phyloP scores from a whole-genome alignment of 2,113 vertebrate species.

The Cyprinus carpio region DNA sequence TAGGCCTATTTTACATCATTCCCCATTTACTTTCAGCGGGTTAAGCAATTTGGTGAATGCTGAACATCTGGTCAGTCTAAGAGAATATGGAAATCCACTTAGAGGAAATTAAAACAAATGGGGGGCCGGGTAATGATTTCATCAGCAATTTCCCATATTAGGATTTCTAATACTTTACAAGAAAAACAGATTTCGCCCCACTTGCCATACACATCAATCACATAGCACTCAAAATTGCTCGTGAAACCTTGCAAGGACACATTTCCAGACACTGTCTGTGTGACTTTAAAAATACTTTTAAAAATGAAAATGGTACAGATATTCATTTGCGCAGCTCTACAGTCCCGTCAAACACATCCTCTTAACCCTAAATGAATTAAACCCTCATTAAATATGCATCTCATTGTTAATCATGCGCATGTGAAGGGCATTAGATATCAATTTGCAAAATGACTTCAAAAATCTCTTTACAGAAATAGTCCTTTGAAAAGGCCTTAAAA shows the following conservation, averaged over 20 bases:
- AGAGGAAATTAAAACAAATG: conserved; percentile 80
- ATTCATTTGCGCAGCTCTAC: conserved; percentile 58
- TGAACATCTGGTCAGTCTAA: conserved; percentile 79
- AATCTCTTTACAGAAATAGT: conserved; percentile 71
- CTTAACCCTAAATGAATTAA: conserved; percentile 75
- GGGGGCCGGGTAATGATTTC: conserved; percentile 73
- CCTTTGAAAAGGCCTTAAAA: conserved; percentile 69
- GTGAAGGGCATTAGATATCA: conserved; percentile 76
- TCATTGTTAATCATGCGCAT: conserved; percentile 77
- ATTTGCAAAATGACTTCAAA: conserved; percentile 77
- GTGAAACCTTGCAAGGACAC: conserved; percentile 19
- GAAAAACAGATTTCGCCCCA: conserved; percentile 64
- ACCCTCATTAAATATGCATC: conserved; percentile 76
- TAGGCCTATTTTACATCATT: conserved; percentile 60
- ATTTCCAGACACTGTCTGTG: conserved; percentile 25
- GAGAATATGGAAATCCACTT: conserved; percentile 76
- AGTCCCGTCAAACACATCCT: conserved; percentile 58
- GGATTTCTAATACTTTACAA: conserved; percentile 72
- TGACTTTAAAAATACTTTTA: conserved; percentile 42
- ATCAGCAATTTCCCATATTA: conserved; percentile 76
- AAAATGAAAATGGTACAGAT: conserved; percentile 49
- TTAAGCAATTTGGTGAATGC: conserved; percentile 68
- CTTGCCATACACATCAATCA: conserved; percentile 64
- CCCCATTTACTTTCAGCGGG: conserved; percentile 61
- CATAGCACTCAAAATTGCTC: conserved; percentile 50